Evolutionary conservation across 2,797 vertebrate genomes (phyloP), one percentile per base, ranked within the genome.

Genomic region (Cetoscarus ocellatus): DNA sequence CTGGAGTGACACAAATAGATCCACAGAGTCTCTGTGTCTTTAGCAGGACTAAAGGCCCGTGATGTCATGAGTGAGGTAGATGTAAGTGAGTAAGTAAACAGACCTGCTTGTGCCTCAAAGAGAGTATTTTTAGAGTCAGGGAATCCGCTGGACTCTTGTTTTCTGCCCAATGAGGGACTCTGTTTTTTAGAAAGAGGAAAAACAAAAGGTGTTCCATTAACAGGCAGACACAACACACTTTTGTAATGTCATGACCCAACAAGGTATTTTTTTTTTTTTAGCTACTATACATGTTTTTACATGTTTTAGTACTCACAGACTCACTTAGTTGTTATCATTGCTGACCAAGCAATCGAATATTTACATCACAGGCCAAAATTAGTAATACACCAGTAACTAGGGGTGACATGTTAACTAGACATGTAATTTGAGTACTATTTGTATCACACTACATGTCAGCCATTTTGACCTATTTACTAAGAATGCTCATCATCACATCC

Each of bases 1-100:
- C 73, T 38, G 2, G 51, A 5, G 77, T 7, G 78, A 79, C 83
- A 82, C 69, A 83, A 91, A 89, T 85, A 89, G 86, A 75, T 55
- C 35, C 17, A 83, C 84, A 86, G 80, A 63, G 82, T 79, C 67
- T 66, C 73, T 91, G 86, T 92, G 77, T 87, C 82, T 85, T 85
- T 48, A 55, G 66, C 39, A 36, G 52, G 34, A 8, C 73, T 73
- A 79, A 39, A 57, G 67, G 18, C 58, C 34, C 15, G 55, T 89
- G 88, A 89, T 79, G 89, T 89, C 80, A 88, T 15, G 50, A 62
- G 15, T 84, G 86, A 83, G 81, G 83, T 62, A 47, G 52, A 61
- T 35, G 65, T 63, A 54, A 47, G 62, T 50, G 69, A 81, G 79
- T 50, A 59, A 68, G 79, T 75, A 86, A 86, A 86, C 79, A 82